These are phyloP conservation scores for Malurus elegans DNA, from an alignment of 2,113 vertebrate genomes.

Conservation along the genomic window DNA sequence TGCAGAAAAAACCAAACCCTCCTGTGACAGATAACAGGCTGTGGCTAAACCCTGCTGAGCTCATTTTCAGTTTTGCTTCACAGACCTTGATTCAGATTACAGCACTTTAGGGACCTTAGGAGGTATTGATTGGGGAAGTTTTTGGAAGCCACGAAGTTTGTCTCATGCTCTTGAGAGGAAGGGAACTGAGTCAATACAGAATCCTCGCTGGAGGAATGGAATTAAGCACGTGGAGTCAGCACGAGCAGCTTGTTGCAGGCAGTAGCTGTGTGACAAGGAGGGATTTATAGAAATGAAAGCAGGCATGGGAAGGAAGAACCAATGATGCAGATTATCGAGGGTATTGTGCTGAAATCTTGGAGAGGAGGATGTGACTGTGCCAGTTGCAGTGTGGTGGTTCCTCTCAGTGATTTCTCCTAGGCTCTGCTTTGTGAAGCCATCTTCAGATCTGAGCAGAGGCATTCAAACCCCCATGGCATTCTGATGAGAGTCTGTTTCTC, in stretches of 20 bases:
- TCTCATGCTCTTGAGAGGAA: not conserved
- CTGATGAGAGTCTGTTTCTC: not conserved
- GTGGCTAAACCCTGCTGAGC: slow-evolving; percentile 38
- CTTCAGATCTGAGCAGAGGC: not conserved
- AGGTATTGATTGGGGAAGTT: slow-evolving; percentile 49
- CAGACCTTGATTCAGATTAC: slow-evolving; percentile 55
- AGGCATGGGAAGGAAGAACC: not conserved
- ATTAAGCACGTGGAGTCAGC: not conserved
- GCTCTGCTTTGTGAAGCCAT: not conserved
- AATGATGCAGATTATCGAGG: not conserved
- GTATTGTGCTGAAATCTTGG: not conserved
- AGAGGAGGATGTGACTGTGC: not conserved
- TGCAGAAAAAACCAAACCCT: not conserved
- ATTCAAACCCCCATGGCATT: not conserved
- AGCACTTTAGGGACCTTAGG: slow-evolving; percentile 11
- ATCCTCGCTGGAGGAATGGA: not conserved
- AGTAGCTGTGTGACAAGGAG: not conserved
- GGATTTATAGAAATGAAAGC: not conserved
- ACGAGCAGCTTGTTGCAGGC: not conserved
- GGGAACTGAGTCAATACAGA: not conserved
- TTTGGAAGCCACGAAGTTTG: slow-evolving; percentile 25
- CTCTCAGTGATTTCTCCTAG: not conserved
- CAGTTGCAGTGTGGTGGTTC: not conserved
- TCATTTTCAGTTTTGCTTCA: slow-evolving; percentile 65
- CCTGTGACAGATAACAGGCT: slow-evolving; percentile 47